Conservation (phyloP, 2,113 vertebrate species). For the Tor tambroides region DNA sequence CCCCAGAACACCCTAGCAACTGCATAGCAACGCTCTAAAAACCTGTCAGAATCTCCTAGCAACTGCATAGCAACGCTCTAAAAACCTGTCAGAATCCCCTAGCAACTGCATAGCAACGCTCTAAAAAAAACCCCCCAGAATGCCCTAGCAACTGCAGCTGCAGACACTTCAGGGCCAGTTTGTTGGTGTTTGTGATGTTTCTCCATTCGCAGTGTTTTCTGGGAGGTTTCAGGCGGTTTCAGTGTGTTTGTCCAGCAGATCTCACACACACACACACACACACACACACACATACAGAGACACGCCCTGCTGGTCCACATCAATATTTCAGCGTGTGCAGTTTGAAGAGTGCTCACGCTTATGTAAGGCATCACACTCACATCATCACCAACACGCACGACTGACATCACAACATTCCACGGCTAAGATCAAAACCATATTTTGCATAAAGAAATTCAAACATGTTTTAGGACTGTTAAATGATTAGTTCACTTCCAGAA, state of each 20-base stretch:
- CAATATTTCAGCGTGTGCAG: conserved; percentile 44
- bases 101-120: too few relatives aligned
- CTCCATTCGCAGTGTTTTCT: not conserved
- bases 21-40: too few relatives aligned
- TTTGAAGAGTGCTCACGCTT: conserved; percentile 37
- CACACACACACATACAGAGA: not conserved
- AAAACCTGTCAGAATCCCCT: too few relatives aligned
- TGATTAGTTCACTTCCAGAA: too few relatives aligned
- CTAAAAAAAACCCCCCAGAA: too few relatives aligned
- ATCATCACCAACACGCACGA: not conserved
- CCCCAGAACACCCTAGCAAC: too few relatives aligned
- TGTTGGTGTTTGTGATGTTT: not conserved
- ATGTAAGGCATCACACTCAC: conserved; percentile 21
- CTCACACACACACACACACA: too few relatives aligned
- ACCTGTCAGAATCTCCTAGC: too few relatives aligned
- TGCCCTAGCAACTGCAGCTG: not conserved
- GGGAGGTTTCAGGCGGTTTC: not conserved
- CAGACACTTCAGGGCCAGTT: not conserved
- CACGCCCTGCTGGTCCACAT: conserved; percentile 30
- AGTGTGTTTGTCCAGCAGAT: not conserved
- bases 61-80: too few relatives aligned
- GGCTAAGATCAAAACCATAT: not conserved
- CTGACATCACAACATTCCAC: not conserved
- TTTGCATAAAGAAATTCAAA: not conserved
- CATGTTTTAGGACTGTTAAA: not conserved